These are phyloP conservation scores for Babylonia areolata DNA, from an alignment of 1,140 invertebrate genomes.

Conservation along the genomic window DNA sequence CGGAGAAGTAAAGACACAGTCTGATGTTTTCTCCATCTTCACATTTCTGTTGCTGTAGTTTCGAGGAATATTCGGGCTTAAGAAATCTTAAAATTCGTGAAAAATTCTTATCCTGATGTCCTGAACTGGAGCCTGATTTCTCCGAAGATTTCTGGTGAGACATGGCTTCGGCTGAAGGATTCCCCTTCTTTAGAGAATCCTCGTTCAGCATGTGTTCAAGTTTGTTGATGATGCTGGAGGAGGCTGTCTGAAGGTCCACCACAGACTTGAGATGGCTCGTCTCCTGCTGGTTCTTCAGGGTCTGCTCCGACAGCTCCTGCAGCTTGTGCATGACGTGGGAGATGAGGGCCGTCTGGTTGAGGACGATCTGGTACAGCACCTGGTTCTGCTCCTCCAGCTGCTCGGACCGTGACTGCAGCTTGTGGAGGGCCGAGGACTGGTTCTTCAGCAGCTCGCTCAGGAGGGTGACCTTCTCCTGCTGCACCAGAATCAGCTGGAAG, in stretches of 20 bases:
- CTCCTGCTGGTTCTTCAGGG: slow-evolving; percentile 53
- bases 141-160: background rate
- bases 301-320: slow-evolving; percentile 62
- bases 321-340: slow-evolving; percentile 60
- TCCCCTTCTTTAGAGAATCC: background rate
- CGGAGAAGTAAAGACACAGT: slow-evolving; percentile 30
- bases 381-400: slow-evolving; percentile 65
- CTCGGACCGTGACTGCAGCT: slow-evolving; percentile 55
- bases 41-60: slow-evolving; percentile 20
- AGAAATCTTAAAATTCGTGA: background rate
- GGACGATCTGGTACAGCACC: slow-evolving; percentile 63
- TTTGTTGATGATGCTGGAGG: slow-evolving; percentile 44
- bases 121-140: background rate
- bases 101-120: background rate
- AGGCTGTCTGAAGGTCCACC: slow-evolving; percentile 32
- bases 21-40: slow-evolving; percentile 9
- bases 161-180: background rate
- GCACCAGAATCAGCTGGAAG: slow-evolving; percentile 54
- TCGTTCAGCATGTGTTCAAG: slow-evolving; percentile 46
- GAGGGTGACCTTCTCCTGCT: slow-evolving; percentile 59
- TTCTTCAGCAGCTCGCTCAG: slow-evolving; percentile 56
- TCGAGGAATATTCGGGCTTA: background rate
- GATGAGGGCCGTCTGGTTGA: slow-evolving; percentile 66
- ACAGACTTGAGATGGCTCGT: slow-evolving; percentile 47
- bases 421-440: slow-evolving; percentile 55